These are phyloP conservation scores for Bergia sp. DNA, from an alignment of 92 coral and sea anemone genomes.

Conservation along the genomic window DNA sequence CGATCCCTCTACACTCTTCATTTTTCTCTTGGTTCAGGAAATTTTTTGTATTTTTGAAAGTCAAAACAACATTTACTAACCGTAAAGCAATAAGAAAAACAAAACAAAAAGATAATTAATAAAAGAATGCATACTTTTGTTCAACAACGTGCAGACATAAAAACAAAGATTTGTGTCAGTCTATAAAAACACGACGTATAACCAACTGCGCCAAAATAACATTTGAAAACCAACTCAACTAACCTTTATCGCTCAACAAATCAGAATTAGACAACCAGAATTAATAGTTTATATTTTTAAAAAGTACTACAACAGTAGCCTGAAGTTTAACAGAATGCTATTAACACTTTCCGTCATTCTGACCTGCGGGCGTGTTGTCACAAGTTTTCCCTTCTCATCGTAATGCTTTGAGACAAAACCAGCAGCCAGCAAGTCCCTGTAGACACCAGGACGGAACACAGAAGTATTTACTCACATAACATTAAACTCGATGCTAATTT, in stretches of 20 bases:
- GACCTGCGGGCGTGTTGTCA: slow-evolving; percentile 18
- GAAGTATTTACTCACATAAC: neutral
- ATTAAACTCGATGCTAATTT: neutral
- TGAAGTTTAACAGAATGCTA: neutral
- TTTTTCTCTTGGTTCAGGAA: no score
- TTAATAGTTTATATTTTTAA: no score
- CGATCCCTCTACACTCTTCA: no score
- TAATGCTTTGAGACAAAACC: slow-evolving; percentile 33
- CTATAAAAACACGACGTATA: neutral
- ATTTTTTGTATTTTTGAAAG: no score
- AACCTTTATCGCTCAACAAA: neutral
- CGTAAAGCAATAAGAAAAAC: no score
- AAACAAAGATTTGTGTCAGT: neutral
- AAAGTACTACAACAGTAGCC: neutral
- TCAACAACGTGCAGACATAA: neutral
- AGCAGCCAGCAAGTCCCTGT: slow-evolving; percentile 15
- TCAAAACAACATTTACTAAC: no score
- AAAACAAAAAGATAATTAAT: no score
- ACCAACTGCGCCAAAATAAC: neutral
- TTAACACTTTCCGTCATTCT: slow-evolving; percentile 8
- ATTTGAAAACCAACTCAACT: no score
- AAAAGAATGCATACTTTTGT: no score
- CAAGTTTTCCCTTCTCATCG: neutral
- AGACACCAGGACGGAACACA: neutral
- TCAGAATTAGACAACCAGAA: neutral